Percentiles rank a stretch among this genome's conserved stretches.
Evolutionary conservation across 2,797 vertebrate genomes (phyloP).

Genomic region (Hypotaenidia philippensis): DNA sequence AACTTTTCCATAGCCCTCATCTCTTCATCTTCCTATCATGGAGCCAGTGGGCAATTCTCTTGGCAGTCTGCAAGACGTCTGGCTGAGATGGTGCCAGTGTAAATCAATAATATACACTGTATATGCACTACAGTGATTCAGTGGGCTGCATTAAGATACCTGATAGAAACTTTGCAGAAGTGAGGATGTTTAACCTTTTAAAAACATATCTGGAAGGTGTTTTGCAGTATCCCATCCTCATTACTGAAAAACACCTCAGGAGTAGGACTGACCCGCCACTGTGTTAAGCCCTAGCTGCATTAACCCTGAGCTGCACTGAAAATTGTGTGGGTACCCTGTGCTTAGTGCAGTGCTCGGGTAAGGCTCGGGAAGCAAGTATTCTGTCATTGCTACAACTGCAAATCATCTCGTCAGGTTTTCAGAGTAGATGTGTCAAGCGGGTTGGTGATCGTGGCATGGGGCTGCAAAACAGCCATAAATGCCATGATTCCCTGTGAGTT

Average conservation of each 20-base stretch:
- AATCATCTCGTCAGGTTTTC: not conserved
- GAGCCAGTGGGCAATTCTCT: slow-evolving; percentile 39
- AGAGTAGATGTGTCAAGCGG: not conserved
- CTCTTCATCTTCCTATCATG: slow-evolving; percentile 38
- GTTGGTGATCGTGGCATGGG: not conserved
- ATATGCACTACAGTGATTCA: not conserved
- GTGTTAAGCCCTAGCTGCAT: not conserved
- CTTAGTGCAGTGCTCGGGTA: not conserved
- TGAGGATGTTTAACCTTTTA: not conserved
- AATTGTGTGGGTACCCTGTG: not conserved
- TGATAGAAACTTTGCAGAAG: not conserved
- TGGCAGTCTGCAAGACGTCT: slow-evolving; percentile 4
- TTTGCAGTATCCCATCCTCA: not conserved
- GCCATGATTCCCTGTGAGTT: not conserved
- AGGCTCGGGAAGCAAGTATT: not conserved
- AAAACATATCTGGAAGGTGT: not conserved
- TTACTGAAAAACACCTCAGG: not conserved
- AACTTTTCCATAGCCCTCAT: slow-evolving; percentile 56
- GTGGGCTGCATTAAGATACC: not conserved
- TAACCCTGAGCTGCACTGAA: not conserved
- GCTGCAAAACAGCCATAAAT: not conserved
- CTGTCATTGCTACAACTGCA: not conserved
- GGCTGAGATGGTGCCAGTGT: slow-evolving; percentile 39
- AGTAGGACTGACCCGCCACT: not conserved
- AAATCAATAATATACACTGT: not conserved